phyloP scores from a whole-genome alignment of 2,888 invertebrate genomes.

The Leptinotarsa tumamoca region DNA sequence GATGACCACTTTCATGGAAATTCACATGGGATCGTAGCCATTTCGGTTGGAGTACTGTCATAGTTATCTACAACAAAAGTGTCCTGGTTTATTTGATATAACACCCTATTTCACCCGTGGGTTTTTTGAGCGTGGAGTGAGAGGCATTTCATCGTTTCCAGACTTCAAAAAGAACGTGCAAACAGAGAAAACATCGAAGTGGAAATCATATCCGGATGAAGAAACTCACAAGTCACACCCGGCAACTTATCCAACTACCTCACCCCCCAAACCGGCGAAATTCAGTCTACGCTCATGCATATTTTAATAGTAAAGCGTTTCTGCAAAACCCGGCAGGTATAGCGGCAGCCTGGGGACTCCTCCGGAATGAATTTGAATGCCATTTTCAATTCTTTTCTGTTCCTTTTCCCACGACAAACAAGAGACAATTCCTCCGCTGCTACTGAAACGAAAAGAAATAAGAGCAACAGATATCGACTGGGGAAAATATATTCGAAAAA shows the following conservation, averaged over 20 bases:
- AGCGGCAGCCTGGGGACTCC: slow-evolving; percentile 50
- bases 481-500: slow-evolving; percentile 18
- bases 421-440: slow-evolving; percentile 35
- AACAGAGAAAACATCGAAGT: neutral
- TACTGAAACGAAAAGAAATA: slow-evolving; percentile 32
- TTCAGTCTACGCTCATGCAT: slow-evolving; percentile 38
- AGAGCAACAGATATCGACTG: slow-evolving; percentile 35
- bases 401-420: slow-evolving; percentile 43
- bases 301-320: slow-evolving; percentile 39
- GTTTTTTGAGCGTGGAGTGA: neutral
- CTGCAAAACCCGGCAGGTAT: slow-evolving; percentile 50
- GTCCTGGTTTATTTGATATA: too few species aligned
- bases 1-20: too few species aligned
- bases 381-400: slow-evolving; percentile 52
- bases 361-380: slow-evolving; percentile 59
- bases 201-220: slow-evolving; percentile 9
- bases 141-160: neutral
- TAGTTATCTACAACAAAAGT: too few species aligned
- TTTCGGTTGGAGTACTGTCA: too few species aligned
- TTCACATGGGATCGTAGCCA: too few species aligned
- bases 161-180: neutral
- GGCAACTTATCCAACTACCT: slow-evolving; percentile 1
- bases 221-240: slow-evolving; percentile 10
- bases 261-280: slow-evolving; percentile 24
- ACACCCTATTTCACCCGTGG: too few species aligned